Conservation (phyloP, 2,113 vertebrate species). For the Calyptomena viridis region DNA sequence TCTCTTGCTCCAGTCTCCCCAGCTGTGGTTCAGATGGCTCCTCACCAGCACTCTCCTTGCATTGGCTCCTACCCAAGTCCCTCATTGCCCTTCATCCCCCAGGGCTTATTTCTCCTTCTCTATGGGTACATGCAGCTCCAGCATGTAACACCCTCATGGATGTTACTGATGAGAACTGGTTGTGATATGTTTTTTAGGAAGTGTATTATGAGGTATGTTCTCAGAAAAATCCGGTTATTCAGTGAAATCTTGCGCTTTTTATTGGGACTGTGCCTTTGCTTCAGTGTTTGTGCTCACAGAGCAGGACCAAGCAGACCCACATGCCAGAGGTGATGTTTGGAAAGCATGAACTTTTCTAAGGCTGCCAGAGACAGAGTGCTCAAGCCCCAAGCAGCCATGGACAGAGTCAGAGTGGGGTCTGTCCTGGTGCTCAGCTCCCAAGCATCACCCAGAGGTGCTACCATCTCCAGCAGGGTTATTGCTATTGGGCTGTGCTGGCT, state of each 20-base stretch:
- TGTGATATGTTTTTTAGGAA: neutral
- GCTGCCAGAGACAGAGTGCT: neutral
- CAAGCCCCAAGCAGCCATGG: neutral
- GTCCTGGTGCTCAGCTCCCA: neutral
- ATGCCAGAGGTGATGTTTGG: neutral
- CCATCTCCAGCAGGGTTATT: neutral
- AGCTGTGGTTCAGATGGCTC: rapidly evolving
- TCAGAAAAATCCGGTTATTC: neutral
- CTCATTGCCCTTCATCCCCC: neutral
- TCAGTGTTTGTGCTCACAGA: neutral
- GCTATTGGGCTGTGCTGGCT: neutral
- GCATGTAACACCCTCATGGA: neutral
- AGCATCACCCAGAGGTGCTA: neutral
- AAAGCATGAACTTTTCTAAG: neutral
- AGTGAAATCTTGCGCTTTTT: neutral
- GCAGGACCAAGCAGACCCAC: neutral
- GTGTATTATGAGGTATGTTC: neutral
- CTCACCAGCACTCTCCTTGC: neutral
- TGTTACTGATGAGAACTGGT: neutral
- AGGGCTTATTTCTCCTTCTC: neutral
- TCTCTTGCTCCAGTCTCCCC: rapidly evolving
- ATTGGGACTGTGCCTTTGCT: neutral
- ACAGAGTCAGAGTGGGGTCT: neutral
- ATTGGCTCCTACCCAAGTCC: neutral
- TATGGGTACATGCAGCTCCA: neutral